Base-by-base conservation (phyloP, 1,140 invertebrate species). In the Nasonia vitripennis region DNA sequence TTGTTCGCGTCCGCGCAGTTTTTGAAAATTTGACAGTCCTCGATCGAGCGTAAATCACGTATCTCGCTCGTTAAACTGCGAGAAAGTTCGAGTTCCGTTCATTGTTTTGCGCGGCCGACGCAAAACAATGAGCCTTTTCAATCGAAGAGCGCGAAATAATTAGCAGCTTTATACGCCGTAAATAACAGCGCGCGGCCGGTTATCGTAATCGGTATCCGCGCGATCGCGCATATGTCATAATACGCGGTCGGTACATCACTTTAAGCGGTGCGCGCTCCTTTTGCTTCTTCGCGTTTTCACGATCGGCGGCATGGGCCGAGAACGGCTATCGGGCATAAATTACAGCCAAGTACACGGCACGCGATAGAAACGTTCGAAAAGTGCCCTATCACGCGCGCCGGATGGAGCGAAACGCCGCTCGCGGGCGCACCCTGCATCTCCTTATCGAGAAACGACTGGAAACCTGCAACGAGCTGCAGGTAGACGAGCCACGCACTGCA, bases 391-490 rank as follows among this genome's bases (percentile, higher is more conserved):
- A 41, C 73, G 73, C 73, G 73, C 6, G 37, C 34, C 73, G 37
- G 73, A 71, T 71, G 55, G n/a, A 62, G 55, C 55, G 17, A 62
- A 62, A 31, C 70, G 14, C 70, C 12, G 20, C 70, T 71, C 27
- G 31, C 70, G 70, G 70, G 70, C 70, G 17, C 70, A 71, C 70
- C 70, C 70, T 71, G 70, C 31, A 71, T 71, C 70, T 71, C 70
- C 27, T 71, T 71, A 71, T 71, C 70, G 70, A 71, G 70, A 62
- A 62, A 62, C 20, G 17, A 62, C 55, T 62, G 70, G 27, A 71
- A 71, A 71, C 23, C 20, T n/a, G 55, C 55, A 62, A n/a, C 17
- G 20, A 62, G 55, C 14, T 17, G 17, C 55, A 62, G 55, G 55
- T n/a, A 62, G 17, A 62, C 17, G 6, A 6, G 55, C 6, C 17